Evolutionary conservation across 1,140 invertebrate genomes (phyloP).

Genomic region (Eriosoma lanigerum): DNA sequence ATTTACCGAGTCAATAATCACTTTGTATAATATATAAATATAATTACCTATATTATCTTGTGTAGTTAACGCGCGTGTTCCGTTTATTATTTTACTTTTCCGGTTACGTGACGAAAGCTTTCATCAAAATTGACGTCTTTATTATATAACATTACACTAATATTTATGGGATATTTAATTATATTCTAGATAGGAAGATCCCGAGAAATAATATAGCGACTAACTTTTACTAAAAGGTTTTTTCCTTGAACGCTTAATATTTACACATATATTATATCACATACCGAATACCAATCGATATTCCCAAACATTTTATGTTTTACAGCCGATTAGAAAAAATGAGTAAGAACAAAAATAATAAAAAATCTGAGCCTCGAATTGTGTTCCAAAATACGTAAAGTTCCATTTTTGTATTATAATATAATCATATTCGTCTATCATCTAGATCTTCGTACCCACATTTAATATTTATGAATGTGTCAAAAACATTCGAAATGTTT

Average conservation of each 20-base stretch:
- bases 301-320: background rate
- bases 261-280: too few species aligned
- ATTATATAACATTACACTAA: background rate
- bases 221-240: background rate
- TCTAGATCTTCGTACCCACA: too few species aligned
- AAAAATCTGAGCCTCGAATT: too few species aligned
- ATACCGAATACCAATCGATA: background rate
- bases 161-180: constrained; percentile 8
- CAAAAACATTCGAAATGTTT: too few species aligned
- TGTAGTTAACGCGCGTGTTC: background rate
- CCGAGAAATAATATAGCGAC: background rate
- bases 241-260: background rate
- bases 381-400: too few species aligned
- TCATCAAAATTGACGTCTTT: constrained; percentile 43
- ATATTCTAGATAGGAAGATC: background rate
- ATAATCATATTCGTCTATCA: too few species aligned
- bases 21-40: background rate
- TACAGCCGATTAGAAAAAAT: background rate
- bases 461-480: too few species aligned
- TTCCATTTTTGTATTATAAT: too few species aligned
- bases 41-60: background rate
- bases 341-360: too few species aligned
- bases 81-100: constrained; percentile 15
- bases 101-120: constrained; percentile 37
- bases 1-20: too few species aligned